These are phyloP conservation scores for Leptobrachium ailaonicum DNA, from an alignment of 2,113 vertebrate species.

Conservation along the genomic window DNA sequence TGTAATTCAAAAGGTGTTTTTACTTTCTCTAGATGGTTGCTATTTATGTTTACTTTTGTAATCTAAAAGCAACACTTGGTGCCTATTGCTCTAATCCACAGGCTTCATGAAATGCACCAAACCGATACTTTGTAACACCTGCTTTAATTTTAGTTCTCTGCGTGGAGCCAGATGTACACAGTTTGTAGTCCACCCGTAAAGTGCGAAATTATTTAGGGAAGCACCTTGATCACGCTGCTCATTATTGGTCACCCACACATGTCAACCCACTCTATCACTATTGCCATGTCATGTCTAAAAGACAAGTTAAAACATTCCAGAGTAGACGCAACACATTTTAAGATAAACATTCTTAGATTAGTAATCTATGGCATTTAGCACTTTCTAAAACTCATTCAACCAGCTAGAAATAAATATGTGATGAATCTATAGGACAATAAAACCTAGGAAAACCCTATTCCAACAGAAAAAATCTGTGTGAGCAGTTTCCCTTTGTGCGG, in stretches of 20 bases:
- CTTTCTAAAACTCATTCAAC: no score
- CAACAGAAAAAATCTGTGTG: no score
- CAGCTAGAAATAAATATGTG: no score
- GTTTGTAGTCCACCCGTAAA: constrained; percentile 16
- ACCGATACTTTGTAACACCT: constrained; percentile 16
- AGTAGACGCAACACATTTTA: background rate
- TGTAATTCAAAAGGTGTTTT: no score
- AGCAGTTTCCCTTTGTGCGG: no score
- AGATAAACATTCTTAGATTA: no score
- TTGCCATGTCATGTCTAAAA: constrained; percentile 4
- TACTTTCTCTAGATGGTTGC: no score
- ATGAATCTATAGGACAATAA: no score
- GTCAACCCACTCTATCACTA: background rate
- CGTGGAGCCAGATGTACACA: constrained; percentile 24
- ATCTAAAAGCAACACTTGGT: background rate
- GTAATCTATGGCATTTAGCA: no score
- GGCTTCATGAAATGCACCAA: constrained; percentile 3
- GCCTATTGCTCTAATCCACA: constrained; percentile 6
- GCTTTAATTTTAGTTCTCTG: constrained; percentile 25
- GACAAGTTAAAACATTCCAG: constrained; percentile 8
- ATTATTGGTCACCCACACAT: constrained; percentile 8
- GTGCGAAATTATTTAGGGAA: constrained; percentile 30
- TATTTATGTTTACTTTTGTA: background rate
- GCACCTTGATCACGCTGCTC: constrained; percentile 14
- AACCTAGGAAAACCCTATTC: no score